These are phyloP conservation scores for Aporophyla lueneburgensis DNA, from an alignment of 2,888 invertebrate species.

Conservation along the genomic window DNA sequence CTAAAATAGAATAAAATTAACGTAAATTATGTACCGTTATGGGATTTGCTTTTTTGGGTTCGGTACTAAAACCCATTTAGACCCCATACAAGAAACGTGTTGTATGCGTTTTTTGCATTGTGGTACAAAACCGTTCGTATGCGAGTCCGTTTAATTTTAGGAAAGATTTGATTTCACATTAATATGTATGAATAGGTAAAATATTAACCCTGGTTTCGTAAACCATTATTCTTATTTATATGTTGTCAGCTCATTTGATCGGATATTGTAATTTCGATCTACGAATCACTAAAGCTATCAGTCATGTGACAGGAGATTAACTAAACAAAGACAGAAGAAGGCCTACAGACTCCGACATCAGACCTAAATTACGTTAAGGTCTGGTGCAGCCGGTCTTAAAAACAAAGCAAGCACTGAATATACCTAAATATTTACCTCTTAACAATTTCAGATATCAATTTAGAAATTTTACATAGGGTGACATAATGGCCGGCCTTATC, in stretches of 20 bases:
- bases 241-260: not conserved
- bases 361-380: not conserved
- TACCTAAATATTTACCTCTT: not conserved
- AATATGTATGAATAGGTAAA: not conserved
- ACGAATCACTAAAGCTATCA: not conserved
- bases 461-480: too few species aligned
- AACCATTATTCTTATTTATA: slow-evolving; percentile 7
- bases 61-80: too few species aligned
- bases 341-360: not conserved
- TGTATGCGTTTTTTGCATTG: too few species aligned
- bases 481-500: too few species aligned
- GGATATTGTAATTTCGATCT: not conserved
- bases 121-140: too few species aligned
- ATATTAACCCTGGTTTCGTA: not conserved
- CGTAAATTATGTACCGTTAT: not conserved
- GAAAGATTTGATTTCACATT: too few species aligned
- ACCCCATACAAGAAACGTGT: too few species aligned
- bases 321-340: not conserved
- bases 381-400: not conserved
- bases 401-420: not conserved
- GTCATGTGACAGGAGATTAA: not conserved
- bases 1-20: too few species aligned
- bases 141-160: slow-evolving; percentile 4
- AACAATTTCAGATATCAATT: too few species aligned
- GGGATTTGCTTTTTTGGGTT: not conserved